phyloP scores from a whole-genome alignment of 2,113 vertebrate species.

The Malurus cyaneus region DNA sequence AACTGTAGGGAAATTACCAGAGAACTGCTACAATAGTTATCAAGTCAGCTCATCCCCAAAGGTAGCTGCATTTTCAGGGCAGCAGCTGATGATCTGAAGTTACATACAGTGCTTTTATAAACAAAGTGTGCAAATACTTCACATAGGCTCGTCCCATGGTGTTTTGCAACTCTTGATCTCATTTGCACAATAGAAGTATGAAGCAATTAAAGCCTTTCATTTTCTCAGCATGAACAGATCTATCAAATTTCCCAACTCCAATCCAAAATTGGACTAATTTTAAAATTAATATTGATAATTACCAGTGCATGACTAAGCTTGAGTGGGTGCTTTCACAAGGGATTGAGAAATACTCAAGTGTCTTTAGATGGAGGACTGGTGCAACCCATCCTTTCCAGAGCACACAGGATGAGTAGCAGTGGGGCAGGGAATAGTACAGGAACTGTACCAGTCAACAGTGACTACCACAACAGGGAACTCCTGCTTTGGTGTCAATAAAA shows the following conservation, averaged over 20 bases:
- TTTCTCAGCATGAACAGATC: conserved; percentile 2
- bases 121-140: background rate
- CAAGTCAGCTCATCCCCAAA: background rate
- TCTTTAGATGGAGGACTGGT: background rate
- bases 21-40: background rate
- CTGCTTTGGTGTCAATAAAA: background rate
- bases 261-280: background rate
- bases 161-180: conserved; percentile 15
- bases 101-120: background rate
- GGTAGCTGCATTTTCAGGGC: background rate
- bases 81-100: background rate
- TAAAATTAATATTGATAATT: conserved; percentile 42
- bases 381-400: background rate
- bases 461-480: background rate
- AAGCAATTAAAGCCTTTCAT: conserved; percentile 21
- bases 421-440: background rate
- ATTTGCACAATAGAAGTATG: conserved; percentile 14
- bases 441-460: background rate
- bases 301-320: conserved; percentile 21
- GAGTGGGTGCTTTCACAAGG: conserved; percentile 8
- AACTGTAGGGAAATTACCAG: background rate
- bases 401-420: background rate
- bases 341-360: background rate
- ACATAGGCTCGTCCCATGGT: background rate
- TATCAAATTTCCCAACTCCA: conserved; percentile 27